Conservation (phyloP, 2,113 vertebrate species). For the Hemiscyllium ocellatum region DNA sequence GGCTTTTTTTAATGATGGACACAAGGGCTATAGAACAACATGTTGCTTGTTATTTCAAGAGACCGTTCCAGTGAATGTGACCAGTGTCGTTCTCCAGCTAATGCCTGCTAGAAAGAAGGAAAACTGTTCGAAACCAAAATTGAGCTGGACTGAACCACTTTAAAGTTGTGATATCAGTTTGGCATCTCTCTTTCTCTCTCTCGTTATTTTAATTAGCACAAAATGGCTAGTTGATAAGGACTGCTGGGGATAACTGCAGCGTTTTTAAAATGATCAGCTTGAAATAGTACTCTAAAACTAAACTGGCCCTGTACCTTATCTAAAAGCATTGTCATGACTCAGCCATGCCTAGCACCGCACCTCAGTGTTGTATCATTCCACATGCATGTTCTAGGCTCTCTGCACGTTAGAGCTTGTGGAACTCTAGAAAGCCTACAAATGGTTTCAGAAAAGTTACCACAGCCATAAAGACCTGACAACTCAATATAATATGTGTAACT, state of each 20-base stretch:
- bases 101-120: neutral
- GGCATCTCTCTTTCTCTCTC: neutral
- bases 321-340: neutral
- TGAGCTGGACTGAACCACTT: neutral
- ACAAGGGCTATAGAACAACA: neutral
- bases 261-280: neutral
- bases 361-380: neutral
- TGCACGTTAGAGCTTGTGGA: neutral
- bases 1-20: neutral
- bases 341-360: neutral
- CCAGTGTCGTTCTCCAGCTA: neutral
- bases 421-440: neutral
- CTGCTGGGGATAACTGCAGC: neutral
- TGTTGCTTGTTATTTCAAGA: neutral
- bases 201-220: neutral
- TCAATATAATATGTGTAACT: neutral
- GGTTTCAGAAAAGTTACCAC: neutral
- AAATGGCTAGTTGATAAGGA: neutral
- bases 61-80: neutral
- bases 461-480: neutral
- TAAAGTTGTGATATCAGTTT: slow-evolving; percentile 1
- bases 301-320: neutral
- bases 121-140: neutral
- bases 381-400: neutral
- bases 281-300: neutral